phyloP scores from a whole-genome alignment of 30 jellyfish, hydroid and myxozoan species.

The Pseudorhiza aurosa region DNA sequence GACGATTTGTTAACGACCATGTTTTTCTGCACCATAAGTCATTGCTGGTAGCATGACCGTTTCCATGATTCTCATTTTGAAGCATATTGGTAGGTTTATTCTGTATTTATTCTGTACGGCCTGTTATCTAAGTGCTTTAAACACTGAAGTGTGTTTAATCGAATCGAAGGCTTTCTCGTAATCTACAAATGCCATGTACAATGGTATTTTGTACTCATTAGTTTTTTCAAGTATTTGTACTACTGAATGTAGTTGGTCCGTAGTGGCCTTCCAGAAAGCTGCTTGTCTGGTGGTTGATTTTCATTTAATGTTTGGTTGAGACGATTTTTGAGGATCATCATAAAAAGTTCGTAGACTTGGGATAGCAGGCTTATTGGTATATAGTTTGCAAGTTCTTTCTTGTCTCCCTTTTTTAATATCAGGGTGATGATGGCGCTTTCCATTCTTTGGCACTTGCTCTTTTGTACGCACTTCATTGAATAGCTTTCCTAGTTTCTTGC shows the following conservation, averaged over 20 bases:
- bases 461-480: constrained; percentile 13
- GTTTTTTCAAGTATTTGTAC: too few relatives aligned
- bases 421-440: constrained; percentile 13
- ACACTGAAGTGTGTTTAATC: constrained; percentile 10
- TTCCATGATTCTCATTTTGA: constrained; percentile 13
- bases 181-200: constrained; percentile 33
- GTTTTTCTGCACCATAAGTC: constrained; percentile 25
- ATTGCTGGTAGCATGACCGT: constrained; percentile 35
- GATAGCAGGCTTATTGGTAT: constrained; percentile 3
- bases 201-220: constrained; percentile 17
- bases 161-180: too few relatives aligned
- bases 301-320: constrained; percentile 17
- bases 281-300: constrained; percentile 64
- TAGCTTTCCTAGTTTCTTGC: not conserved
- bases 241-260: constrained; percentile 46
- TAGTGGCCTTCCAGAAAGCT: constrained; percentile 41
- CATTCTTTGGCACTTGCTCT: constrained; percentile 47
- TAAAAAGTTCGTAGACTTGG: constrained; percentile 7
- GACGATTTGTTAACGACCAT: not conserved
- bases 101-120: not conserved
- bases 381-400: not conserved
- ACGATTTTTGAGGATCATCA: constrained; percentile 21
- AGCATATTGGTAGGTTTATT: constrained; percentile 20
- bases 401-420: too few relatives aligned
- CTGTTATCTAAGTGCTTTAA: constrained; percentile 12